Evolutionary conservation across 1,140 invertebrate genomes (phyloP).

Genomic region (Diachasmimorpha longicaudata): DNA sequence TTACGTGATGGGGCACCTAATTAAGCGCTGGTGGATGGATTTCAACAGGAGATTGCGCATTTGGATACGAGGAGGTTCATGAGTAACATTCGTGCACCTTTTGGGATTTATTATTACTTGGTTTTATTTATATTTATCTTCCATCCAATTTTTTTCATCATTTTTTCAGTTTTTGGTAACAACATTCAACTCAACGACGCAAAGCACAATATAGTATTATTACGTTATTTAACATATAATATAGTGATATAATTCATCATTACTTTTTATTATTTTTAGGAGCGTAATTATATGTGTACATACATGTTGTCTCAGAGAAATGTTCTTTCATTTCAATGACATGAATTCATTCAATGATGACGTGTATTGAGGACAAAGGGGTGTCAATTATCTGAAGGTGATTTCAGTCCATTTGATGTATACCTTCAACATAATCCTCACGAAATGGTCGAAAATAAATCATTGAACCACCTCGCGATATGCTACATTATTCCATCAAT

Average conservation of each 20-base stretch:
- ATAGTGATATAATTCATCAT: slow-evolving; percentile 51
- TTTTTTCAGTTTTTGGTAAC: slow-evolving; percentile 48
- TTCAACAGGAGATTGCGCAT: not conserved
- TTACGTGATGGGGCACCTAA: not conserved
- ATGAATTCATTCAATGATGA: not conserved
- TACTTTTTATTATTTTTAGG: slow-evolving; percentile 41
- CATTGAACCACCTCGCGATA: too few relatives aligned
- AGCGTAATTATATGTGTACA: slow-evolving; percentile 41
- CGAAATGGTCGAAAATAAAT: too few relatives aligned
- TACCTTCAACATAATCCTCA: too few relatives aligned
- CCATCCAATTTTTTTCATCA: slow-evolving; percentile 32
- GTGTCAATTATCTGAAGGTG: not conserved
- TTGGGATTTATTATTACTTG: not conserved
- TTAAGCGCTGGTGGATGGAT: not conserved
- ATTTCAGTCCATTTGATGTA: too few relatives aligned
- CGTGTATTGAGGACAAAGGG: not conserved
- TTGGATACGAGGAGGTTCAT: not conserved
- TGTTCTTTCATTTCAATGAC: not conserved
- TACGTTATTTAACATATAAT: slow-evolving; percentile 57
- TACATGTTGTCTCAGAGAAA: slow-evolving; percentile 13
- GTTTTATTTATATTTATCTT: slow-evolving; percentile 29
- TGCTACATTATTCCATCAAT: not conserved
- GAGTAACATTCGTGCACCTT: not conserved
- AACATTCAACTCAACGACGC: slow-evolving; percentile 59
- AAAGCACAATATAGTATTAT: slow-evolving; percentile 55